Percentiles rank a stretch among this genome's conserved stretches.
Conservation (phyloP, 2,888 invertebrate genomes). For the Xylota sylvarum region DNA sequence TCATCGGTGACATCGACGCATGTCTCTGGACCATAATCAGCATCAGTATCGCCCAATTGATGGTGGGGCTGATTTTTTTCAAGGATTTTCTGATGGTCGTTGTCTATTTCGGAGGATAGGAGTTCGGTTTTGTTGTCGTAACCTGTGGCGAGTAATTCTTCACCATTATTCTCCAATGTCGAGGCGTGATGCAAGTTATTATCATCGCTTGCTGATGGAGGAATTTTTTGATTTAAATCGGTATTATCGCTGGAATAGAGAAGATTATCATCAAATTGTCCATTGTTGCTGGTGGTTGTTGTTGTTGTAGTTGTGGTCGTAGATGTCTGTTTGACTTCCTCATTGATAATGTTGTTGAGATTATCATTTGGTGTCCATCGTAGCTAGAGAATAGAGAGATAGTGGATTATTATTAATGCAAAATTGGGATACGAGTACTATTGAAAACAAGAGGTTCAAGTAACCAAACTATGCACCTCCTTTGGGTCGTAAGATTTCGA, state of each 20-base stretch:
- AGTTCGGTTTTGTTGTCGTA: slow-evolving; percentile 62
- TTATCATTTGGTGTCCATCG: slow-evolving; percentile 65
- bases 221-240: slow-evolving; percentile 68
- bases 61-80: slow-evolving; percentile 65
- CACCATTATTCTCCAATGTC: slow-evolving; percentile 69
- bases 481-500: too few relatives aligned
- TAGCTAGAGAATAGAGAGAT: slow-evolving; percentile 24
- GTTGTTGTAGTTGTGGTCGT: slow-evolving; percentile 58
- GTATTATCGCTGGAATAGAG: slow-evolving; percentile 68
- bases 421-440: too few relatives aligned
- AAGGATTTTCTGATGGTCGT: slow-evolving; percentile 52
- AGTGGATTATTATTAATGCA: background rate
- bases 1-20: slow-evolving; percentile 90
- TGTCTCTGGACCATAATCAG: slow-evolving; percentile 91
- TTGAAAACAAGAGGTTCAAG: too few relatives aligned
- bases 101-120: slow-evolving; percentile 45
- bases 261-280: slow-evolving; percentile 72
- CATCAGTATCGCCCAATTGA: slow-evolving; percentile 85
- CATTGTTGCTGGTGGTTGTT: slow-evolving; percentile 63
- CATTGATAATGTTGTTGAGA: slow-evolving; percentile 69
- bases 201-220: slow-evolving; percentile 51
- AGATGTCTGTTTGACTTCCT: slow-evolving; percentile 66
- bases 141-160: slow-evolving; percentile 65
- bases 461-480: too few relatives aligned
- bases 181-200: slow-evolving; percentile 61